A percentile compares a stretch with the other conserved stretches of the same genome.
Evolutionary conservation across 2,797 vertebrate genomes (phyloP).

Genomic region (Epinephelus awoara): DNA sequence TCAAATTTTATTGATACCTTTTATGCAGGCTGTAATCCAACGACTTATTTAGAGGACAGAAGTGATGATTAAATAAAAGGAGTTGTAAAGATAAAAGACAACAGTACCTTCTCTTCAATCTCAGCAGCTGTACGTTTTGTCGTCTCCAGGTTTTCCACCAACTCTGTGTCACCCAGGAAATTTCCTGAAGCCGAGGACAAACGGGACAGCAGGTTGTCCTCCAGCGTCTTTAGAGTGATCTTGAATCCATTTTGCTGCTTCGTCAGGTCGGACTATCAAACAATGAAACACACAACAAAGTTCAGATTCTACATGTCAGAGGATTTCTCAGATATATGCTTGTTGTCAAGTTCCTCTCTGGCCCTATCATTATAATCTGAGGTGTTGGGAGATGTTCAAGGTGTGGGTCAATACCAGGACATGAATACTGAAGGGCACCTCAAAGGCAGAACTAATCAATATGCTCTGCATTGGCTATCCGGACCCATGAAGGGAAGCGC

Average conservation of each 20-base stretch:
- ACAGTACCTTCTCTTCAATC: conserved; percentile 91
- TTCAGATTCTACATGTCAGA: neutral
- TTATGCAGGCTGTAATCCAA: neutral
- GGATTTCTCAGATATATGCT: neutral
- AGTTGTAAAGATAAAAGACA: neutral
- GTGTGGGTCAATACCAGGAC: conserved; percentile 52
- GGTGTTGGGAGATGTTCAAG: conserved; percentile 37
- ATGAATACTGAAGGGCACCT: conserved; percentile 69
- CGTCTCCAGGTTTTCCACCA: conserved; percentile 95
- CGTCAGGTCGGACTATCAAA: conserved; percentile 91
- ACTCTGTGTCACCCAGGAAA: conserved; percentile 92
- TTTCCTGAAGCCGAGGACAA: conserved; percentile 94
- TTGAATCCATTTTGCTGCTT: conserved; percentile 97
- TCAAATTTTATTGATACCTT: too few relatives aligned
- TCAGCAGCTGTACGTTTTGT: conserved; percentile 94
- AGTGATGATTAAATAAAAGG: neutral
- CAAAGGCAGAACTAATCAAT: conserved; percentile 78
- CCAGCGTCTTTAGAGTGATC: conserved; percentile 95
- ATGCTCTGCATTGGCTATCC: conserved; percentile 62
- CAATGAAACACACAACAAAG: conserved; percentile 35
- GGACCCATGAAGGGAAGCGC: conserved; percentile 54
- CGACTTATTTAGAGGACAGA: too few relatives aligned
- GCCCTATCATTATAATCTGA: conserved; percentile 33
- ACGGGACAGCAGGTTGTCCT: conserved; percentile 93
- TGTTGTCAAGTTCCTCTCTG: conserved; percentile 21